phyloP scores from a whole-genome alignment of 2,888 invertebrate genomes.

The Latheticus oryzae region DNA sequence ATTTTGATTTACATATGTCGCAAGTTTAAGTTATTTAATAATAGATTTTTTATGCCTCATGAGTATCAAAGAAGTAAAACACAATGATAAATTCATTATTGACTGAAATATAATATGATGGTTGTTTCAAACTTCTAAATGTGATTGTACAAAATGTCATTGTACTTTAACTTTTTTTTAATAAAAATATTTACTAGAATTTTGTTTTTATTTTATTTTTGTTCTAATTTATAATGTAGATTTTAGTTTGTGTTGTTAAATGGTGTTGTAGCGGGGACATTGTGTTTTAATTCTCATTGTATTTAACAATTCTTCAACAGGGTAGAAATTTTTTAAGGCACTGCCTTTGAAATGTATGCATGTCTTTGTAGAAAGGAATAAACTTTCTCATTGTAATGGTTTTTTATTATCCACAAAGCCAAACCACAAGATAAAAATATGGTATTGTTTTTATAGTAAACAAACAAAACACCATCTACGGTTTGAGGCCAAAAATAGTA shows the following conservation, averaged over 20 bases:
- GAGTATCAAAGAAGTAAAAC: slow-evolving; percentile 30
- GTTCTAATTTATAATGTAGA: slow-evolving; percentile 7
- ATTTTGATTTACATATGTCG: slow-evolving; percentile 16
- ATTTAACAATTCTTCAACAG: slow-evolving; percentile 32
- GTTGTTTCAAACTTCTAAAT: slow-evolving; percentile 25
- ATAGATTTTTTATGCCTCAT: slow-evolving; percentile 17
- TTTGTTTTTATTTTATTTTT: slow-evolving; percentile 12
- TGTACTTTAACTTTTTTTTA: slow-evolving; percentile 20
- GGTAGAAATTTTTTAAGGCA: slow-evolving; percentile 40
- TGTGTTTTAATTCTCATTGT: slow-evolving; percentile 33
- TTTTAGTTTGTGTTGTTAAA: slow-evolving; percentile 9
- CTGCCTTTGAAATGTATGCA: slow-evolving; percentile 40
- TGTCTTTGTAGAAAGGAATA: slow-evolving; percentile 42
- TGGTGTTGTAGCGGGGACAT: slow-evolving; percentile 5
- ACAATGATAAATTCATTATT: slow-evolving; percentile 19
- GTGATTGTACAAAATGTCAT: slow-evolving; percentile 30
- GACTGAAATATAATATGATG: slow-evolving; percentile 24
- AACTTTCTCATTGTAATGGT: slow-evolving; percentile 33
- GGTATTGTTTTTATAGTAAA: too few species aligned
- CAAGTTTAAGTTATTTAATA: slow-evolving; percentile 17
- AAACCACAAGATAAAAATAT: too few species aligned
- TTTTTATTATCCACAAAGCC: slow-evolving; percentile 2
- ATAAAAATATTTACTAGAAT: slow-evolving; percentile 8
- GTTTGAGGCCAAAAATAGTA: too few species aligned
- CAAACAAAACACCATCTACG: too few species aligned